Evolutionary conservation across 2,888 invertebrate genomes (phyloP), one percentile per base, ranked within the genome.

Genomic region (Trypoxylon attenuatum): DNA sequence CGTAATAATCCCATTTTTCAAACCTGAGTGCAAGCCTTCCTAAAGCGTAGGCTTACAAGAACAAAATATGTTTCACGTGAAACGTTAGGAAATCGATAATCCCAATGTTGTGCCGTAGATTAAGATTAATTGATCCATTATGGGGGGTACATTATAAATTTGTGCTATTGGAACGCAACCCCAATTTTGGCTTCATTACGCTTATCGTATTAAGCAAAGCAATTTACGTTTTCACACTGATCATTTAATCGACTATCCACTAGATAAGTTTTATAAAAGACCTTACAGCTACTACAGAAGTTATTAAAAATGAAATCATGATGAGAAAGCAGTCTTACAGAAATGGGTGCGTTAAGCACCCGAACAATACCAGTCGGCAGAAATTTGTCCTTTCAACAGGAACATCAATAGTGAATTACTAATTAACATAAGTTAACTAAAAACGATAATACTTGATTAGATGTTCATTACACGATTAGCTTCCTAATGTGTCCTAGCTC

Each of bases 271-370:
- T 56, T 60, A 53, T 52, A 49, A 67, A 66, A 46, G 43, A 57
- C 60, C 57, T 56, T 63, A 69, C 50, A 42, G 55, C 63, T 29
- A 29, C 51, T 57, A 60, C 22, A 49, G 10, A 47, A 43, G 33
- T 62, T 58, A 33, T 67, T 18, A 8, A 51, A 66, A 6, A 64
- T 70, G 43, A 66, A 71, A 72, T 57, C 33, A 65, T 65, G 53
- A 64, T 63, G 50, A 74, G 63, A 73, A 79, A 77, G 80, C 83
- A 84, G 83, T 84, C 84, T 84, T 84, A 81, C 77, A 77, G 71
- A 80, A 80, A 73, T 79, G 72, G 74, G 77, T 77, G 78, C 76
- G 71, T 76, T 63, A 69, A 53, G 19, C 55, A 46, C 51, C 50
- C 41, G 61, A 68, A 63, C 58, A 58, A 53, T 68, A 33, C 58